Conservation (phyloP, 2,113 vertebrate genomes). For the Euleptes europaea region DNA sequence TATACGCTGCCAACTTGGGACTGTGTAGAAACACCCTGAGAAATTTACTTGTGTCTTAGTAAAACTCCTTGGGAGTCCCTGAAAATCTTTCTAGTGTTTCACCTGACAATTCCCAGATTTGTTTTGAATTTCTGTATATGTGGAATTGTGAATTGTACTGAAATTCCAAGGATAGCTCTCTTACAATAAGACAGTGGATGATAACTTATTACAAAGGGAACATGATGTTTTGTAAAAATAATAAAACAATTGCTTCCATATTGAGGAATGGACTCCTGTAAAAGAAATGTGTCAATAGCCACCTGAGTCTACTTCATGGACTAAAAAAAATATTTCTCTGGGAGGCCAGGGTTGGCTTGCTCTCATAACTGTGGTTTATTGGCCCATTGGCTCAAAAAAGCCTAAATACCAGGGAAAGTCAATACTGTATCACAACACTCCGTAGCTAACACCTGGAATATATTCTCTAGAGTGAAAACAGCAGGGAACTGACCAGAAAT, state of each 20-base stretch:
- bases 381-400: constrained; percentile 63
- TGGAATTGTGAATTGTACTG: background rate
- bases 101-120: background rate
- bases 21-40: background rate
- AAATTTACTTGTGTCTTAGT: background rate
- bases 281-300: constrained; percentile 69
- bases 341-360: constrained; percentile 47
- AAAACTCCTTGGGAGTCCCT: background rate
- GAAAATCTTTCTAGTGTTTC: background rate
- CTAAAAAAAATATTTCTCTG: constrained; percentile 63
- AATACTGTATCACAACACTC: constrained; percentile 50
- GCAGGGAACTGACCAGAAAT: constrained; percentile 85
- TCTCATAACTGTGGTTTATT: constrained; percentile 66
- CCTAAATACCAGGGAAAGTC: constrained; percentile 66
- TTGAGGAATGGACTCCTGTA: constrained; percentile 52
- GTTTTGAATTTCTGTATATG: background rate
- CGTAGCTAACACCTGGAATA: constrained; percentile 79
- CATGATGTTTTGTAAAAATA: constrained; percentile 43
- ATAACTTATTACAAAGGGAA: constrained; percentile 23
- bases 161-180: background rate
- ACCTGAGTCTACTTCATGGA: constrained; percentile 69
- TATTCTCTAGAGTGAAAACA: constrained; percentile 83
- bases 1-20: too few species aligned
- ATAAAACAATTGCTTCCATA: constrained; percentile 52
- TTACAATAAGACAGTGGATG: constrained; percentile 14